phyloP scores from a whole-genome alignment of 1,140 invertebrate species.

The Streblospio benedicti region DNA sequence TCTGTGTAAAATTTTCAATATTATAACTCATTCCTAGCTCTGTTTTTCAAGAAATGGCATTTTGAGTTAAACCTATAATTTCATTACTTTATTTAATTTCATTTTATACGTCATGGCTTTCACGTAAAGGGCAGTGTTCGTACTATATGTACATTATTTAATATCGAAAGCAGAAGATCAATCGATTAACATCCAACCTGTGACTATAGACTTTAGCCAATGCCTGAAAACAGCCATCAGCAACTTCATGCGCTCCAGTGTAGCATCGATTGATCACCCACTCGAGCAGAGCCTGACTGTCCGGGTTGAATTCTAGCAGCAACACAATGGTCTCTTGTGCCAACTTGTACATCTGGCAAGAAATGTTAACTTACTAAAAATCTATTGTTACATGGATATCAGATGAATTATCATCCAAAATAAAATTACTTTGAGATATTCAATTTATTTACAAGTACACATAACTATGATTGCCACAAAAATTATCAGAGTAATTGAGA shows the following conservation, averaged over 20 bases:
- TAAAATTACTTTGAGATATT: too few species aligned
- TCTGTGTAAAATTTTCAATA: too few species aligned
- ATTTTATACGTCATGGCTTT: too few species aligned
- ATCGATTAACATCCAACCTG: too few species aligned
- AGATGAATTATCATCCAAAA: slow-evolving; percentile 1
- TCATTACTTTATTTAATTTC: too few species aligned
- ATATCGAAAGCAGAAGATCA: too few species aligned
- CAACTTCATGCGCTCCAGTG: slow-evolving; percentile 76
- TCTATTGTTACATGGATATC: slow-evolving; percentile 1
- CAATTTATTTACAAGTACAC: slow-evolving; percentile 2
- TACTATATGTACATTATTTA: too few species aligned
- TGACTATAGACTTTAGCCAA: slow-evolving; percentile 92
- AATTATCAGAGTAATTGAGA: too few species aligned
- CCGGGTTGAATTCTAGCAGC: slow-evolving; percentile 90
- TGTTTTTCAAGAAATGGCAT: too few species aligned
- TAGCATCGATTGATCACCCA: slow-evolving; percentile 97
- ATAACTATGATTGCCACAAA: background rate
- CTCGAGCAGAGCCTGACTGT: slow-evolving; percentile 82
- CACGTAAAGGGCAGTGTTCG: too few species aligned
- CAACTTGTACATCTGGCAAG: slow-evolving; percentile 71
- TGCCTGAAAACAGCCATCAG: slow-evolving; percentile 90
- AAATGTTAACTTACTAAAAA: slow-evolving; percentile 6
- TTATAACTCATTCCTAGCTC: too few species aligned
- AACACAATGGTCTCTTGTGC: slow-evolving; percentile 88
- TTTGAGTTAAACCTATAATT: too few species aligned